phyloP scores from a whole-genome alignment of 2,113 vertebrate genomes.

The Rhinolophus sinicus region DNA sequence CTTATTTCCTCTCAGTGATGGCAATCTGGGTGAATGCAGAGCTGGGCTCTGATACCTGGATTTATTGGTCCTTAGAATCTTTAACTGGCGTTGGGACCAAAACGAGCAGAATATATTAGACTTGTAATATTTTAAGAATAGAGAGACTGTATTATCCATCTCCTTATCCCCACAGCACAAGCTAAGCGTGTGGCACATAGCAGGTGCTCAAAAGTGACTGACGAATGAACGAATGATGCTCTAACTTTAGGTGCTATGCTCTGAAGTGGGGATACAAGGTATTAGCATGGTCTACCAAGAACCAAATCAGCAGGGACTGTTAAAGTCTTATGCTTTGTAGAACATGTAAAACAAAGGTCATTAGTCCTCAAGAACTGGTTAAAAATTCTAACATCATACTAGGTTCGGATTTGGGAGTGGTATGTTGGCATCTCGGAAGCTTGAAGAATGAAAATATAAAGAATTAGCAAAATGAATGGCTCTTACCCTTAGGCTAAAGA shows the following conservation, averaged over 20 bases:
- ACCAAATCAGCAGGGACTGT: not conserved
- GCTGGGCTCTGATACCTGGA: not conserved
- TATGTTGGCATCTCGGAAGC: not conserved
- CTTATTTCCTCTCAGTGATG: not conserved
- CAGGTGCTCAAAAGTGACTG: not conserved
- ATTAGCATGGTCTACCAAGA: not conserved
- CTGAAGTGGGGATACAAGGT: no score
- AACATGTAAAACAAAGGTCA: not conserved
- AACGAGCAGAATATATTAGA: not conserved
- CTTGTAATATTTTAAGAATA: not conserved
- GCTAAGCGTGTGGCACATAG: not conserved
- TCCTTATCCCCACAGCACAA: not conserved
- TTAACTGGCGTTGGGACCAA: not conserved
- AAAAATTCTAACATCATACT: not conserved
- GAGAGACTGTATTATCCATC: not conserved
- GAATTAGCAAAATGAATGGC: not conserved
- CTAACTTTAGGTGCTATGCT: not conserved
- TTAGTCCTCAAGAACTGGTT: not conserved
- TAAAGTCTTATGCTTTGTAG: not conserved
- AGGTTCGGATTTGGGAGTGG: not conserved
- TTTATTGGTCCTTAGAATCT: not conserved
- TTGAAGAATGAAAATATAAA: conserved; percentile 20
- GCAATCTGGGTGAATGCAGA: not conserved
- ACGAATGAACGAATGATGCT: not conserved
- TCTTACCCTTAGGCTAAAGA: not conserved